Conservation (phyloP, 1,140 invertebrate genomes). For the Parapsyche elsis region DNA sequence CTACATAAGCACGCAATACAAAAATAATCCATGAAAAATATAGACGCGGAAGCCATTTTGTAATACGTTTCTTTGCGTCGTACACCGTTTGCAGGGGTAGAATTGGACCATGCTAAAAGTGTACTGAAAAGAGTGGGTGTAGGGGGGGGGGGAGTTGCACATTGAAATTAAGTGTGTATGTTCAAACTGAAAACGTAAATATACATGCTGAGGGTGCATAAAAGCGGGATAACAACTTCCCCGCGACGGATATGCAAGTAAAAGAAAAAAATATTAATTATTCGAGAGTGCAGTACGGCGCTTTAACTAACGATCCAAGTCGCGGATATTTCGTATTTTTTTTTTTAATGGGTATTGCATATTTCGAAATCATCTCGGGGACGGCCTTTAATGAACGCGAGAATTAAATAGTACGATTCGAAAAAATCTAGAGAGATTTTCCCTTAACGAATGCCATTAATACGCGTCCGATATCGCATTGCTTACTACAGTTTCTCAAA, state of each 20-base stretch:
- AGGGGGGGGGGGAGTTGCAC: background rate
- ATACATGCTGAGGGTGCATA: constrained; percentile 1
- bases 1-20: background rate
- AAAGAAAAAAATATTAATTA: constrained; percentile 55
- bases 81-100: background rate
- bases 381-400: constrained; percentile 13
- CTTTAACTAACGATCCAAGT: constrained; percentile 49
- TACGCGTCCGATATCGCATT: background rate
- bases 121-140: background rate
- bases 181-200: constrained; percentile 7
- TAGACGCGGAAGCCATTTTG: constrained; percentile 13
- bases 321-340: constrained; percentile 39
- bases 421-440: constrained; percentile 25
- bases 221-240: constrained; percentile 39
- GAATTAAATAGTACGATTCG: constrained; percentile 30
- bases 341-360: constrained; percentile 54
- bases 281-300: constrained; percentile 50
- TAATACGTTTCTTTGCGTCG: constrained; percentile 9
- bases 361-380: constrained; percentile 32
- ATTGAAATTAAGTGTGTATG: constrained; percentile 18
- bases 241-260: constrained; percentile 10
- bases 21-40: background rate
- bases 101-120: constrained; percentile 5
- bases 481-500: constrained; percentile 32
- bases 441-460: constrained; percentile 14